Evolutionary conservation across 2,888 invertebrate genomes (phyloP).

Genomic region (Tenthredo scrophulariae): DNA sequence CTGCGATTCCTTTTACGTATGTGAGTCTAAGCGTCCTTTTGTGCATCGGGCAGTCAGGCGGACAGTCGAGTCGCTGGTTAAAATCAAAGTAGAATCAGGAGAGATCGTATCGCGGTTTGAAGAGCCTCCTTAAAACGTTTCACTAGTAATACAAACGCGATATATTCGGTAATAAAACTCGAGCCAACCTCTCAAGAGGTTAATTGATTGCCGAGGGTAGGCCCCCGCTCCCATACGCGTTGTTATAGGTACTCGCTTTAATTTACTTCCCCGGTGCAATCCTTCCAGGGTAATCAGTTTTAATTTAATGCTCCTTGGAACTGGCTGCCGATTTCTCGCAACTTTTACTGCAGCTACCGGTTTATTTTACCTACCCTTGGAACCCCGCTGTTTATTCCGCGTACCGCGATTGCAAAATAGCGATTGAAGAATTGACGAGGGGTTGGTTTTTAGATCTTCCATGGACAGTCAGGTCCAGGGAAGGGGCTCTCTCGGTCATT

Average conservation of each 20-base stretch:
- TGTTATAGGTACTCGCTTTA: neutral
- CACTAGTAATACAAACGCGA: conserved; percentile 34
- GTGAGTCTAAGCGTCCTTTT: neutral
- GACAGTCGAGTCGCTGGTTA: neutral
- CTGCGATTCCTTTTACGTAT: neutral
- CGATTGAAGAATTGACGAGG: neutral
- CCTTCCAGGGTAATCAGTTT: conserved; percentile 31
- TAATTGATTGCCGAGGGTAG: conserved; percentile 23
- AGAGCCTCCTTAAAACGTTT: conserved; percentile 25
- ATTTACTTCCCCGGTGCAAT: neutral
- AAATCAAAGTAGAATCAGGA: neutral
- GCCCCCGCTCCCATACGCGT: conserved; percentile 12
- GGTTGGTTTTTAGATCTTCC: neutral
- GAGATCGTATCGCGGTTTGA: conserved; percentile 35
- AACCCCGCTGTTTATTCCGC: neutral
- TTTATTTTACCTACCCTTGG: neutral
- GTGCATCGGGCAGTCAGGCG: neutral
- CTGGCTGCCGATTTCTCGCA: neutral
- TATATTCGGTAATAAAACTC: conserved; percentile 44
- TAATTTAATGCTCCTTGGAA: neutral
- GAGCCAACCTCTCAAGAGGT: neutral
- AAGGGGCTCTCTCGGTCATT: neutral
- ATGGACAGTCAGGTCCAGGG: neutral
- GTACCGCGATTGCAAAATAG: too few species aligned
- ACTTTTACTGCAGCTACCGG: neutral